A percentile compares a stretch with the other conserved stretches of the same genome.
Conservation (phyloP, 1,140 invertebrate species). For the Drosophila sechellia region DNA sequence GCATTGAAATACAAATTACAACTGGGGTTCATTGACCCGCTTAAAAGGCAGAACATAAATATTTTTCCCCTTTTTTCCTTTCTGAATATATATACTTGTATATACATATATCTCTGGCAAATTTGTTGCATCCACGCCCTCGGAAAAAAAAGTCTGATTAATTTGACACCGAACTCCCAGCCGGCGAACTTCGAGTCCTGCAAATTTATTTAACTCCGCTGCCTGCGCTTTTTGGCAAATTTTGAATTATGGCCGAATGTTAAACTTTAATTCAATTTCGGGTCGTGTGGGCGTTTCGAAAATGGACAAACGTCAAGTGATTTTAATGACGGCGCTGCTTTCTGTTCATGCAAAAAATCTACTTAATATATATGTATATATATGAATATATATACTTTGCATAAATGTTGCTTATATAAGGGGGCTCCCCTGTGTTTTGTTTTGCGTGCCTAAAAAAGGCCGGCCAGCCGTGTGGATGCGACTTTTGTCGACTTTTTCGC, state of each 20-base stretch:
- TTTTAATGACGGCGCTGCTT: conserved; percentile 63
- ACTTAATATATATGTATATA: neutral
- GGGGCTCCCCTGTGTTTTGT: conserved; percentile 52
- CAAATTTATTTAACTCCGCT: conserved; percentile 56
- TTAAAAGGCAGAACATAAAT: conserved; percentile 60
- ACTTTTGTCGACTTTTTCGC: conserved; percentile 26
- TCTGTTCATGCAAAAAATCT: conserved; percentile 18
- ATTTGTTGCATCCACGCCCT: conserved; percentile 59
- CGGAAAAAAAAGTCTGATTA: conserved; percentile 76
- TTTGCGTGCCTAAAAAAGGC: conserved; percentile 78
- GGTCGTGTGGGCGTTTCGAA: conserved; percentile 72
- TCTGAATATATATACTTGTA: conserved; percentile 10
- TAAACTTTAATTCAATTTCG: conserved; percentile 69
- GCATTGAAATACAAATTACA: neutral
- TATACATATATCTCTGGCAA: conserved; percentile 48
- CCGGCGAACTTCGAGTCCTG: conserved; percentile 1
- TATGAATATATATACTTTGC: neutral
- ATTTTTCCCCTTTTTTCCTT: conserved; percentile 36
- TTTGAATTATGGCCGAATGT: conserved; percentile 67
- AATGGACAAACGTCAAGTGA: conserved; percentile 76
- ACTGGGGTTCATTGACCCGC: conserved; percentile 60
- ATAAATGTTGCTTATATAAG: conserved; percentile 40
- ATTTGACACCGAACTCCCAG: conserved; percentile 77
- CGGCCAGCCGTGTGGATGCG: conserved; percentile 51
- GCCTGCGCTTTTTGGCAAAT: conserved; percentile 64